phyloP scores from a whole-genome alignment of 1,140 invertebrate species.

The Drosophila miranda region DNA sequence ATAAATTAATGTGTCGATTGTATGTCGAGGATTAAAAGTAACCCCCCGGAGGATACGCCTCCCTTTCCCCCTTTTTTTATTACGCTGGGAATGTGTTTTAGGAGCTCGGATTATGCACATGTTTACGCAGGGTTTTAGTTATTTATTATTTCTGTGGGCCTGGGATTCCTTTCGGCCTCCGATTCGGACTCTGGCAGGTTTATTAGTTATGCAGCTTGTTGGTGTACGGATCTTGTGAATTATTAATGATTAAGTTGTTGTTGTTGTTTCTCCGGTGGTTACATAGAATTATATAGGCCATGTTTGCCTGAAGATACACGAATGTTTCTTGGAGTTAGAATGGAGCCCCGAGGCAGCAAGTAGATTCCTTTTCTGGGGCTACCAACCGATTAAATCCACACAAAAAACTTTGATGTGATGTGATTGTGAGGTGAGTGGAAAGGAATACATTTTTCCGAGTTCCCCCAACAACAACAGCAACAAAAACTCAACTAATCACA shows the following conservation, averaged over 20 bases:
- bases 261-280: too few species aligned
- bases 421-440: too few species aligned
- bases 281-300: too few species aligned
- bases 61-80: slow-evolving; percentile 16
- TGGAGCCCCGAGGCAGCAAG: too few species aligned
- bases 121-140: slow-evolving; percentile 73
- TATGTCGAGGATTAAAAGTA: slow-evolving; percentile 78
- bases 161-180: too few species aligned
- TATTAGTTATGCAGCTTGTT: slow-evolving; percentile 74
- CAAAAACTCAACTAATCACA: slow-evolving; percentile 49
- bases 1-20: slow-evolving; percentile 81
- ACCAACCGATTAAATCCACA: too few species aligned
- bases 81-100: slow-evolving; percentile 18
- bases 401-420: too few species aligned
- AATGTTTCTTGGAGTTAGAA: too few species aligned
- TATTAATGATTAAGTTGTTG: slow-evolving; percentile 63
- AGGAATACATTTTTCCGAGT: too few species aligned
- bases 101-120: slow-evolving; percentile 70
- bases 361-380: too few species aligned
- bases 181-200: slow-evolving; percentile 52
- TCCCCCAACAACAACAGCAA: background rate
- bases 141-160: slow-evolving; percentile 65
- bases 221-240: slow-evolving; percentile 52
- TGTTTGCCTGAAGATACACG: too few species aligned
- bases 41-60: slow-evolving; percentile 9